These are phyloP conservation scores for Phymanthus crucifer DNA, from an alignment of 92 coral and sea anemone genomes.

Conservation along the genomic window DNA sequence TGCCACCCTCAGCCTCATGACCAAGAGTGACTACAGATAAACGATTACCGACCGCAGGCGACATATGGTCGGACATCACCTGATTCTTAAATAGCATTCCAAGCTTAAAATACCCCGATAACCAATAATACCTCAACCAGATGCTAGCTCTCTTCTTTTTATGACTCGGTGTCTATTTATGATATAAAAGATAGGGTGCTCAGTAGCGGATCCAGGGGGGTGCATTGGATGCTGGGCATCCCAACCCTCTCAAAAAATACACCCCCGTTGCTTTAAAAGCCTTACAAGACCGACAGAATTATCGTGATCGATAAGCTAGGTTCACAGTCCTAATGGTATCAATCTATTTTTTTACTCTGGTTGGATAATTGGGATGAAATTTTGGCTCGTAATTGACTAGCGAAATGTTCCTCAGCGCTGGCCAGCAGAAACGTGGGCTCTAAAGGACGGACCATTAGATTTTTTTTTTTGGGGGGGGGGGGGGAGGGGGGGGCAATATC, in stretches of 20 bases:
- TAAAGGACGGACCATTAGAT: neutral
- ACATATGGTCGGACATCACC: neutral
- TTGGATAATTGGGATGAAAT: neutral
- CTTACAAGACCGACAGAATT: neutral
- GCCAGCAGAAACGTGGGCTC: neutral
- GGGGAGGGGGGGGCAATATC: no score
- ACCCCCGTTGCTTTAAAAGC: neutral
- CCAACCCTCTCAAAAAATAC: no score
- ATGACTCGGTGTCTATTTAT: neutral
- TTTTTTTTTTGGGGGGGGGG: no score
- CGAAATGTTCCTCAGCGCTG: neutral
- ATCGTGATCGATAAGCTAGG: neutral
- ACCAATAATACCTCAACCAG: neutral
- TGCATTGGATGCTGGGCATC: no score
- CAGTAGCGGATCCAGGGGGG: no score
- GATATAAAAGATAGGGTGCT: no score
- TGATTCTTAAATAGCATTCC: neutral
- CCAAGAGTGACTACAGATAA: neutral
- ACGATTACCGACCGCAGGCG: neutral
- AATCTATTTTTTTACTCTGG: neutral
- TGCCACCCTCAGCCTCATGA: neutral
- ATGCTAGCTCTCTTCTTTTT: neutral
- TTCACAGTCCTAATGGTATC: neutral
- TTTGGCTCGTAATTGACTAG: neutral
- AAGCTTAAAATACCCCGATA: neutral